Percentiles rank a stretch among this genome's conserved stretches.
Evolutionary conservation across 2,797 vertebrate species (phyloP).

Genomic region (Carapus acus): DNA sequence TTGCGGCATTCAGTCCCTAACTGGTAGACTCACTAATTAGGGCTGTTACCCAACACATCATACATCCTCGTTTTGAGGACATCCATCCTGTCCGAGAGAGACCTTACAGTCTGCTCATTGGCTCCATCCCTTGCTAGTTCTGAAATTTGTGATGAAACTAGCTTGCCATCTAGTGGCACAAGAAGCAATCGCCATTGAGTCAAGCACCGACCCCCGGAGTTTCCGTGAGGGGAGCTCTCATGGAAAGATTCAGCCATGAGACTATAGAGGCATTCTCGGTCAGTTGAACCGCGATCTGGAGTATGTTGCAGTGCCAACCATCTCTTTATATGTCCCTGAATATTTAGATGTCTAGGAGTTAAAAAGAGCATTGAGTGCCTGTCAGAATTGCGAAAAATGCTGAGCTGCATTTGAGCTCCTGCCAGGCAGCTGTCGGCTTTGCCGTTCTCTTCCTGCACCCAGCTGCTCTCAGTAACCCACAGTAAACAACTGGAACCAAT

Average conservation of each 20-base stretch:
- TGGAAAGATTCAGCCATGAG: constrained; percentile 59
- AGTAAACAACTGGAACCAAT: constrained; percentile 80
- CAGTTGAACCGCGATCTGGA: constrained; percentile 66
- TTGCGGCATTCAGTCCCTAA: constrained; percentile 63
- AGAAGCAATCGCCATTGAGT: constrained; percentile 32
- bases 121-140: constrained; percentile 24
- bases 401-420: constrained; percentile 75
- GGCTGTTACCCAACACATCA: constrained; percentile 71
- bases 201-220: constrained; percentile 46
- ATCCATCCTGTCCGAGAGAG: constrained; percentile 61
- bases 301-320: constrained; percentile 65
- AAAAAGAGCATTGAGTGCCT: constrained; percentile 73
- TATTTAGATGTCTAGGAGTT: constrained; percentile 72
- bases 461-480: constrained; percentile 71
- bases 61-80: constrained; percentile 68
- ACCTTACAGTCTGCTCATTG: constrained; percentile 50
- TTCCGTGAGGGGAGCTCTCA: constrained; percentile 61
- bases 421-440: constrained; percentile 79
- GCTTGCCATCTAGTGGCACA: constrained; percentile 77
- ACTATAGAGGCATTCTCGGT: constrained; percentile 65
- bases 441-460: constrained; percentile 67
- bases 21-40: constrained; percentile 71
- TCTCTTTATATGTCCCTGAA: constrained; percentile 68
- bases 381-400: constrained; percentile 71
- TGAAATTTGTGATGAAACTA: constrained; percentile 61